A percentile compares a stretch with the other conserved stretches of the same genome.
phyloP scores from a whole-genome alignment of 2,888 invertebrate species.

The Drosophila nr. medialis region DNA sequence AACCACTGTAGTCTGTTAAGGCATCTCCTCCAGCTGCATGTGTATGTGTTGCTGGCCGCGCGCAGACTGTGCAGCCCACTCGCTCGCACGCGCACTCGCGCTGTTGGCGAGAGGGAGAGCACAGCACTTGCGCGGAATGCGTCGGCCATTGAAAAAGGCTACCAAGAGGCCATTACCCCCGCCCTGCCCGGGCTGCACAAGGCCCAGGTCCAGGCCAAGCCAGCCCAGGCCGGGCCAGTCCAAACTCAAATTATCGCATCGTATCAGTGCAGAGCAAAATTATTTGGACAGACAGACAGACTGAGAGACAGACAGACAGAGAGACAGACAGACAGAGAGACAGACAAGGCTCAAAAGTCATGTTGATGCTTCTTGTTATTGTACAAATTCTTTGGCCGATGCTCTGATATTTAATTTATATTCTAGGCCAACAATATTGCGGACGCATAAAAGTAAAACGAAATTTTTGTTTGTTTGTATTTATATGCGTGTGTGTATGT shows the following conservation, averaged over 20 bases:
- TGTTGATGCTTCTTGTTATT: constrained; percentile 53
- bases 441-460: constrained; percentile 45
- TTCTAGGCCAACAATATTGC: constrained; percentile 62
- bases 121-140: constrained; percentile 29
- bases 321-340: constrained; percentile 7
- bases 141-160: constrained; percentile 72
- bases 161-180: constrained; percentile 43
- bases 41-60: constrained; percentile 17
- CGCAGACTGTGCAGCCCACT: constrained; percentile 44
- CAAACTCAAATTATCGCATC: constrained; percentile 10
- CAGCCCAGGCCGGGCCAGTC: too few relatives aligned
- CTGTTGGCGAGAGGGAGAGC: constrained; percentile 31
- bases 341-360: constrained; percentile 53
- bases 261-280: constrained; percentile 1
- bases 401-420: constrained; percentile 75
- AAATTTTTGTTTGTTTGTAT: constrained; percentile 36
- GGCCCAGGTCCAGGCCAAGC: constrained; percentile 2
- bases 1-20: constrained; percentile 47
- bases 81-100: constrained; percentile 31
- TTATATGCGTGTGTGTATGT: not conserved
- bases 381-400: constrained; percentile 57
- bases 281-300: not conserved
- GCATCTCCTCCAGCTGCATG: constrained; percentile 25
- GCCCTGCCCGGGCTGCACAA: constrained; percentile 12
- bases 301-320: constrained; percentile 10